These are phyloP conservation scores for Pandemis cinnamomeana DNA, from an alignment of 2,888 invertebrate species.

Conservation along the genomic window DNA sequence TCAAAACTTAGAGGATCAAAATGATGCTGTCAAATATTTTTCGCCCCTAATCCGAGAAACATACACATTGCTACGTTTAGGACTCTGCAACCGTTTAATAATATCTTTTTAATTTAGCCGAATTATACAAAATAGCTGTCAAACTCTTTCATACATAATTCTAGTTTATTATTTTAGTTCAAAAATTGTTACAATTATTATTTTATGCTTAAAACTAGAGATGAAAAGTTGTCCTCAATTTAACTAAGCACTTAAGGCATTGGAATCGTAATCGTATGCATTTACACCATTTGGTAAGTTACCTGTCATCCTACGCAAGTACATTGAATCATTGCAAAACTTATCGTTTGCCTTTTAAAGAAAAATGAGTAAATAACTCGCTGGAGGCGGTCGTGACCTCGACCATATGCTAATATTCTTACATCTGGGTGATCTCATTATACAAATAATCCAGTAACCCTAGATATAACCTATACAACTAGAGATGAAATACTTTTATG, in stretches of 20 bases:
- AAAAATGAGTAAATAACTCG: slow-evolving; percentile 17
- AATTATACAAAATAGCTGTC: slow-evolving; percentile 25
- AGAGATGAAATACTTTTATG: background rate
- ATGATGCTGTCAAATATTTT: no score
- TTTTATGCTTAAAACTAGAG: slow-evolving; percentile 13
- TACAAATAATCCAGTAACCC: slow-evolving; percentile 19
- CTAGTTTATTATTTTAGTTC: slow-evolving; percentile 19
- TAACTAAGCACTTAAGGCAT: background rate
- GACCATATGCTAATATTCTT: slow-evolving; percentile 23
- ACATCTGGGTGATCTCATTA: slow-evolving; percentile 27
- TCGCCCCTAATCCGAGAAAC: no score
- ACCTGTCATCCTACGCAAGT: slow-evolving; percentile 33
- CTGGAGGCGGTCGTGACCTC: slow-evolving; percentile 28
- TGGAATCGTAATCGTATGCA: slow-evolving; percentile 11
- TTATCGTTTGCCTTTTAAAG: slow-evolving; percentile 31
- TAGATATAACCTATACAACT: slow-evolving; percentile 24
- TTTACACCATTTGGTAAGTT: slow-evolving; percentile 37
- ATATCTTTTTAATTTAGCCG: slow-evolving; percentile 13
- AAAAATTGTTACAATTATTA: background rate
- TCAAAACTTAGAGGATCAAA: no score
- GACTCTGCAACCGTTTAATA: background rate
- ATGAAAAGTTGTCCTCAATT: background rate
- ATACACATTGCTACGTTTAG: background rate
- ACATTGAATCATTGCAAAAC: slow-evolving; percentile 23
- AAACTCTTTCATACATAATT: slow-evolving; percentile 4